phyloP scores from a whole-genome alignment of 2,888 invertebrate genomes.

The Congeria kusceri region DNA sequence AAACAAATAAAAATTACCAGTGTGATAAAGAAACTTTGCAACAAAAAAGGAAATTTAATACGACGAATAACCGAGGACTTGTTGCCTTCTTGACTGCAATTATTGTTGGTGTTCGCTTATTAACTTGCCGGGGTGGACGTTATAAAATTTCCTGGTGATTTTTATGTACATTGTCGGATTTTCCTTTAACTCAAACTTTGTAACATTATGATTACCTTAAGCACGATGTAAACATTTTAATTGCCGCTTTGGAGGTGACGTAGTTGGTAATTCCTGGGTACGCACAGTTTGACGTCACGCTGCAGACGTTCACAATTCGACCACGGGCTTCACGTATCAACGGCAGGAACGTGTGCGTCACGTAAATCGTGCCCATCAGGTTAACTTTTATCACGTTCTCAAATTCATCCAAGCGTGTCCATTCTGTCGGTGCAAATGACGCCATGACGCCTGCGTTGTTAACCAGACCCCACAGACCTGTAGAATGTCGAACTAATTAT shows the following conservation, averaged over 20 bases:
- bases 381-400: slow-evolving; percentile 76
- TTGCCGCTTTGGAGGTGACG: slow-evolving; percentile 76
- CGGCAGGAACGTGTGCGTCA: slow-evolving; percentile 73
- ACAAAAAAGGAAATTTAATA: too few relatives aligned
- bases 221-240: slow-evolving; percentile 78
- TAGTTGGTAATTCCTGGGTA: slow-evolving; percentile 66
- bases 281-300: slow-evolving; percentile 71
- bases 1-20: too few relatives aligned
- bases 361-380: slow-evolving; percentile 82
- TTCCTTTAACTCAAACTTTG: neutral
- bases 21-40: too few relatives aligned
- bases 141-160: neutral
- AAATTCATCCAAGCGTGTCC: slow-evolving; percentile 82
- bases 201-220: slow-evolving; percentile 73
- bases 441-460: slow-evolving; percentile 81
- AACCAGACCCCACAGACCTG: slow-evolving; percentile 80
- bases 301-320: slow-evolving; percentile 77
- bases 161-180: neutral
- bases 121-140: too few relatives aligned
- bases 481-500: neutral
- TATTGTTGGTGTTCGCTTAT: too few relatives aligned
- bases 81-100: too few relatives aligned
- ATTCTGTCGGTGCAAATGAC: slow-evolving; percentile 79
- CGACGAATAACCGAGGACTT: too few relatives aligned
- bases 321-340: slow-evolving; percentile 72